Conservation (phyloP, 2,113 vertebrate species). For the Dipodomys stephensi region DNA sequence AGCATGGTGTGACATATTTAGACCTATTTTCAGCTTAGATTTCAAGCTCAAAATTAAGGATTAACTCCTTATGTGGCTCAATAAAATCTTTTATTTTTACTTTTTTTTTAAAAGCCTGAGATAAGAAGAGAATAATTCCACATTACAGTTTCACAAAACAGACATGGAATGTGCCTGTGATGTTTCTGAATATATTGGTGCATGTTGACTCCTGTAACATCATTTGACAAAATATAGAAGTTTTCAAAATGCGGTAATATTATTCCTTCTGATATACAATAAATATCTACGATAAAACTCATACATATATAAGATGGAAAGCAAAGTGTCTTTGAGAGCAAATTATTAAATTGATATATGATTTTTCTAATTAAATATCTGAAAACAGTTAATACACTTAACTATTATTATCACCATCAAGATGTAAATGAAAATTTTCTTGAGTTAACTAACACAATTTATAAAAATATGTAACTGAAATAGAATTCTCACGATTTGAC, state of each 20-base stretch:
- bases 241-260: constrained; percentile 37
- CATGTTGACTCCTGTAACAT: background rate
- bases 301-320: background rate
- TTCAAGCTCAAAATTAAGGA: background rate
- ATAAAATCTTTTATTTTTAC: background rate
- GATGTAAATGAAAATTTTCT: background rate
- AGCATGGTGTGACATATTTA: background rate
- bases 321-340: background rate
- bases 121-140: background rate
- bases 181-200: background rate
- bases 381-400: constrained; percentile 22
- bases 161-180: background rate
- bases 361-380: constrained; percentile 31
- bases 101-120: background rate
- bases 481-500: background rate
- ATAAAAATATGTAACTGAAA: constrained; percentile 10
- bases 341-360: background rate
- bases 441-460: background rate
- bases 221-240: background rate
- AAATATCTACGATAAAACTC: constrained; percentile 30
- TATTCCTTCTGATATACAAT: background rate
- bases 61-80: background rate
- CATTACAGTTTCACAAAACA: background rate
- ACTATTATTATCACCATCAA: background rate
- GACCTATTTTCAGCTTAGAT: background rate